Conservation (phyloP, 2,888 invertebrate genomes). For the Caenorhabditis macrosperma region DNA sequence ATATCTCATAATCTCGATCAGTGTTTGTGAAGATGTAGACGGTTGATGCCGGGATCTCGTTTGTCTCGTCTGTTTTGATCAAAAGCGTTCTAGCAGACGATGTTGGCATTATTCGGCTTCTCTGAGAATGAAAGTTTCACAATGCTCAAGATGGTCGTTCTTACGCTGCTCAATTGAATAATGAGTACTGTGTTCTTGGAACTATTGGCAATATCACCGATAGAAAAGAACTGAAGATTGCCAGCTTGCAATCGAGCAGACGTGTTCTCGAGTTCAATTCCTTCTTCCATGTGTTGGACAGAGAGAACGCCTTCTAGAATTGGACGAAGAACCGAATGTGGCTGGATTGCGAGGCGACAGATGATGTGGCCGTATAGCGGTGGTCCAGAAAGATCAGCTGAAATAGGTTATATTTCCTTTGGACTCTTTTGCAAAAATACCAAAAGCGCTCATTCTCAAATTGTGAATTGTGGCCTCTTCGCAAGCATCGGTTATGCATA, state of each 20-base stretch:
- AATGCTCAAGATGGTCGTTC: too few species aligned
- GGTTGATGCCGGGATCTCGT: slow-evolving; percentile 53
- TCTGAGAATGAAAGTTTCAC: slow-evolving; percentile 53
- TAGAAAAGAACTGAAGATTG: slow-evolving; percentile 60
- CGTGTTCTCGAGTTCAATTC: slow-evolving; percentile 56
- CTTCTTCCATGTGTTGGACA: slow-evolving; percentile 61
- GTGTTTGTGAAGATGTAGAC: slow-evolving; percentile 57
- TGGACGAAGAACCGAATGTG: slow-evolving; percentile 65
- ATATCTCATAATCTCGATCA: slow-evolving; percentile 59
- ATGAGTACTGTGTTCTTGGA: slow-evolving; percentile 58
- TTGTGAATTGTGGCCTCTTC: slow-evolving; percentile 68
- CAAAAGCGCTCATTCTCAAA: slow-evolving; percentile 67
- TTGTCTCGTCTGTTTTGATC: slow-evolving; percentile 56
- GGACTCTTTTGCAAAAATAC: slow-evolving; percentile 15
- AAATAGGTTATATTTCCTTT: background rate
- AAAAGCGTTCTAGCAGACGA: slow-evolving; percentile 48
- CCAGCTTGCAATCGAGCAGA: slow-evolving; percentile 63
- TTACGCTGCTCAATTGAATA: slow-evolving; percentile 61
- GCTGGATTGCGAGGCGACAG: slow-evolving; percentile 67
- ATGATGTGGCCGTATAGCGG: slow-evolving; percentile 70
- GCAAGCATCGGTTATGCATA: slow-evolving; percentile 67
- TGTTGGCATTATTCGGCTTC: slow-evolving; percentile 61
- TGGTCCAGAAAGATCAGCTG: slow-evolving; percentile 70
- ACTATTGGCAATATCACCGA: slow-evolving; percentile 56
- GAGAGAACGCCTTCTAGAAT: slow-evolving; percentile 66